Percentiles rank a stretch among this genome's conserved stretches.
Conservation (phyloP, 2,888 invertebrate genomes). For the Drosophila parthenogenetica region DNA sequence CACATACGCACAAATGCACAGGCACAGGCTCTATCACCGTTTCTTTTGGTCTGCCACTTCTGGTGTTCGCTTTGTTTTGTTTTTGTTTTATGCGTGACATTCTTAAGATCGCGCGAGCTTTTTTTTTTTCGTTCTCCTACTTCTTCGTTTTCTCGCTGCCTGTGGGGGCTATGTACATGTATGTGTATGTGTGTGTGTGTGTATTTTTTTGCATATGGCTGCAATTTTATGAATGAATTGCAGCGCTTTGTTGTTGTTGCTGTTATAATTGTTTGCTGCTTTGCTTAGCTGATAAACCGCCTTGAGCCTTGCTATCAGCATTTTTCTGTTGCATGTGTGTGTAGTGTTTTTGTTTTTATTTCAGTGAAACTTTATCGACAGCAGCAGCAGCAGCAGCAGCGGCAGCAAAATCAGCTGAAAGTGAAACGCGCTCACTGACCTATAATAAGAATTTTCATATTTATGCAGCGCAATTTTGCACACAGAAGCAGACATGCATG, state of each 20-base stretch:
- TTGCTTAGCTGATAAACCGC: constrained; percentile 67
- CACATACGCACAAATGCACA: background rate
- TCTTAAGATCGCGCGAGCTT: constrained; percentile 28
- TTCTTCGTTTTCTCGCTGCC: background rate
- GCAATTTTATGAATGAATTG: constrained; percentile 70
- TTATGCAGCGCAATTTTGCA: constrained; percentile 28
- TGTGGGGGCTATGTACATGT: constrained; percentile 20
- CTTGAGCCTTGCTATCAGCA: constrained; percentile 55
- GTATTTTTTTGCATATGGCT: constrained; percentile 32
- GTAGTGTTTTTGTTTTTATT: constrained; percentile 42
- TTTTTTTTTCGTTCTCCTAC: background rate
- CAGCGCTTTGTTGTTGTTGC: constrained; percentile 34
- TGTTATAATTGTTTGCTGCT: constrained; percentile 18
- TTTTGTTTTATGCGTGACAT: constrained; percentile 29
- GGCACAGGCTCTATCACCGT: constrained; percentile 16
- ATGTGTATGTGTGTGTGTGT: background rate
- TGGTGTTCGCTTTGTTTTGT: constrained; percentile 20
- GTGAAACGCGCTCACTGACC: constrained; percentile 77
- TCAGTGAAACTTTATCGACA: constrained; percentile 38
- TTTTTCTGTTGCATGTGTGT: background rate
- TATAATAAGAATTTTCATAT: constrained; percentile 72
- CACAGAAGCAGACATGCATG: constrained; percentile 1
- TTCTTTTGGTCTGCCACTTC: constrained; percentile 26
- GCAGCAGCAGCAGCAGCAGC: constrained; percentile 1
- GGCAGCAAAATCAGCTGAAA: constrained; percentile 55